phyloP scores from a whole-genome alignment of 2,113 vertebrate species.

The Leptodactylus fuscus region DNA sequence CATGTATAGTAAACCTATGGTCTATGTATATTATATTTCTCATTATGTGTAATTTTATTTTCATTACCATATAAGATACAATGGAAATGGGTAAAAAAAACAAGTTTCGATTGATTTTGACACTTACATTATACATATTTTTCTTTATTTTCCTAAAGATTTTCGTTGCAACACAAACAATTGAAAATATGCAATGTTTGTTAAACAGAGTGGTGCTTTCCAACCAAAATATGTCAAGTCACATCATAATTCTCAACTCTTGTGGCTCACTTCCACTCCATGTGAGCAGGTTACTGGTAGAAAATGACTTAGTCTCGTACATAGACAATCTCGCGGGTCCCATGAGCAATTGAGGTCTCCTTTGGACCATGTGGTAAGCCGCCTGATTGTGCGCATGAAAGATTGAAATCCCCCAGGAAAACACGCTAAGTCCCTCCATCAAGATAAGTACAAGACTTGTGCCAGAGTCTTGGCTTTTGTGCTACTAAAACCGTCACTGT shows the following conservation, averaged over 20 bases:
- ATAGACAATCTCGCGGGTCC: constrained; percentile 29
- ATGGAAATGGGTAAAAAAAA: not conserved
- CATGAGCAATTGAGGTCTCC: constrained; percentile 50
- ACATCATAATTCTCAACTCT: constrained; percentile 37
- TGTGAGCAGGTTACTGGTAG: constrained; percentile 37
- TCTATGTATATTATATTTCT: not conserved
- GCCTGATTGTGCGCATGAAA: constrained; percentile 51
- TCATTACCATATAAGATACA: not conserved
- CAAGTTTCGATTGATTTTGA: not conserved
- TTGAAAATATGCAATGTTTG: constrained; percentile 36
- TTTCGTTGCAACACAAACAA: not conserved
- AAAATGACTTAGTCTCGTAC: constrained; percentile 45
- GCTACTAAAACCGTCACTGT: constrained; percentile 44
- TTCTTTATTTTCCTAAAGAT: not conserved
- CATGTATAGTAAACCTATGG: not conserved
- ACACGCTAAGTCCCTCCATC: constrained; percentile 50
- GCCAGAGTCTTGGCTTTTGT: constrained; percentile 53
- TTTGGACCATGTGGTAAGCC: constrained; percentile 55
- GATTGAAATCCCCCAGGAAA: constrained; percentile 49
- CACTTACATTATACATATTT: not conserved
- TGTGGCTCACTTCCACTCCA: constrained; percentile 25
- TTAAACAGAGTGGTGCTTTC: constrained; percentile 16
- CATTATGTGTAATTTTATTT: not conserved
- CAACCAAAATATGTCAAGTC: constrained; percentile 46
- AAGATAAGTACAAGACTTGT: constrained; percentile 50